A percentile compares a stretch with the other conserved stretches of the same genome.
phyloP scores from a whole-genome alignment of 2,797 vertebrate genomes.

The Anguilla pacifica region DNA sequence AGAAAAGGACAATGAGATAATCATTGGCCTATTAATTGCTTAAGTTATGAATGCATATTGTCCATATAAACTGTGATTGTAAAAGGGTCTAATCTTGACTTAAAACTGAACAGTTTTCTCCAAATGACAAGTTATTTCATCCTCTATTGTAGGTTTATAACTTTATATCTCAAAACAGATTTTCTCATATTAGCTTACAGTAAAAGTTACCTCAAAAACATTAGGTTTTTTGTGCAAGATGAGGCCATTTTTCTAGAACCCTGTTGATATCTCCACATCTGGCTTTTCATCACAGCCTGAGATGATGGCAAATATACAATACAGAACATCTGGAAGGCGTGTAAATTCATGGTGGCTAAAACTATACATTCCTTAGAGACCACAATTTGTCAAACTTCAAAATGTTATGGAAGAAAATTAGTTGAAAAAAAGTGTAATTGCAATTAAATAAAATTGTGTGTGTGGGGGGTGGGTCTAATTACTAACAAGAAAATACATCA shows the following conservation, averaged over 20 bases:
- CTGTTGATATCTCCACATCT: constrained; percentile 63
- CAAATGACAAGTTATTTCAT: background rate
- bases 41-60: background rate
- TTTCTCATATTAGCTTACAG: background rate
- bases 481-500: background rate
- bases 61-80: background rate
- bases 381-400: background rate
- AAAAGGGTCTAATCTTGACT: background rate
- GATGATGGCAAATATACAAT: constrained; percentile 54
- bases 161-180: constrained; percentile 35
- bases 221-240: background rate
- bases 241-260: constrained; percentile 39
- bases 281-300: constrained; percentile 61
- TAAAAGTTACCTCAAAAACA: background rate
- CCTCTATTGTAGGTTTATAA: background rate
- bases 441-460: too few species aligned
- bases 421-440: background rate
- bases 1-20: background rate
- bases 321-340: constrained; percentile 68
- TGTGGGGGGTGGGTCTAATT: too few species aligned
- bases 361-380: constrained; percentile 51
- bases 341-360: constrained; percentile 67
- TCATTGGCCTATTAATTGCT: background rate
- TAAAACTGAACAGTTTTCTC: background rate
- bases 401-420: background rate